These are phyloP conservation scores for Cordylochernes scorpioides DNA, from an alignment of 2,888 invertebrate species.

Conservation along the genomic window DNA sequence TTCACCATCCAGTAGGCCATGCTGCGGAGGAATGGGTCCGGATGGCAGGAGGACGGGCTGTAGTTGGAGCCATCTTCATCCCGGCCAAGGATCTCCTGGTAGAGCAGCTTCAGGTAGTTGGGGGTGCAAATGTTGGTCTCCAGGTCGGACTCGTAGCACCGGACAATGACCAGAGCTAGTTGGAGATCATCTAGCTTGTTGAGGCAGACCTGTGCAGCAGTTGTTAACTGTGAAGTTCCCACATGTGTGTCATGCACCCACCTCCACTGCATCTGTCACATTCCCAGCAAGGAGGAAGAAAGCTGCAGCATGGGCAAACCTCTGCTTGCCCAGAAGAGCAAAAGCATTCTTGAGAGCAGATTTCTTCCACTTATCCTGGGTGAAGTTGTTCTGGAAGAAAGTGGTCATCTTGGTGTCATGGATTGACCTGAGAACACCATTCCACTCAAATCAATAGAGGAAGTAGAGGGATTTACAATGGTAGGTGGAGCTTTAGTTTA, in stretches of 20 bases:
- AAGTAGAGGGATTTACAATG: neutral
- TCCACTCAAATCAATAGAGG: neutral
- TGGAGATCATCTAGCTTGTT: conserved; percentile 82
- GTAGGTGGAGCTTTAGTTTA: neutral
- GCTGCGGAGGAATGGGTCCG: conserved; percentile 87
- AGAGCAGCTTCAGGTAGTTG: conserved; percentile 42
- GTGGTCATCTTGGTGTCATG: conserved; percentile 69
- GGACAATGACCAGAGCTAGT: conserved; percentile 69
- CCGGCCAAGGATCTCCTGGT: conserved; percentile 34
- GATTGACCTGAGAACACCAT: conserved; percentile 33
- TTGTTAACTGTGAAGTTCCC: conserved; percentile 11
- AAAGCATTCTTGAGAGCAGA: conserved; percentile 96
- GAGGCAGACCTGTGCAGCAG: conserved; percentile 38
- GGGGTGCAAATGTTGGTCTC: conserved; percentile 35
- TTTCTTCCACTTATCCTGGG: conserved; percentile 76
- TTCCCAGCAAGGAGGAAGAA: conserved; percentile 88
- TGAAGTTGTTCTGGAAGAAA: conserved; percentile 85
- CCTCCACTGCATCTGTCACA: conserved; percentile 80
- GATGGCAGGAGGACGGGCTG: conserved; percentile 45
- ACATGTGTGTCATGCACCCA: too few relatives aligned
- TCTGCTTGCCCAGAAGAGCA: conserved; percentile 70
- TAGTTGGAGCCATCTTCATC: conserved; percentile 30
- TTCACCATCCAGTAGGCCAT: conserved; percentile 92
- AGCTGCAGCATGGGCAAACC: conserved; percentile 91
- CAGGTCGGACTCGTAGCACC: conserved; percentile 57